Conservation (phyloP, 2,888 invertebrate genomes). For the Prosopocoilus inquinatus region DNA sequence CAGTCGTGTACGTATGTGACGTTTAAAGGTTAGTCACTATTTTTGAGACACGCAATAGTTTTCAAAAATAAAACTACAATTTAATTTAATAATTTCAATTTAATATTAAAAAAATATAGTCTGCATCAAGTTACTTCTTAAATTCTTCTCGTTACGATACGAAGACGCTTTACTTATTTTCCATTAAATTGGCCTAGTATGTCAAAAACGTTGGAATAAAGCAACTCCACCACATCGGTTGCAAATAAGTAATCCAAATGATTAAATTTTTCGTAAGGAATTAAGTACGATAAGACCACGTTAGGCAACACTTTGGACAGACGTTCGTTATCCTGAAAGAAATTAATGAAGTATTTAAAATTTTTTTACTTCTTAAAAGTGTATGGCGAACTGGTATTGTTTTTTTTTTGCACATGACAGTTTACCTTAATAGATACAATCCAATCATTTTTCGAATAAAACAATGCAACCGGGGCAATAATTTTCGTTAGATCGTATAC, state of each 20-base stretch:
- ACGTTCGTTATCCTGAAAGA: conserved; percentile 24
- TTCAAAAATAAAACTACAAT: not conserved
- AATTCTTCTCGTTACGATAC: no score
- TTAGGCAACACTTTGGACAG: conserved; percentile 30
- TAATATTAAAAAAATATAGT: no score
- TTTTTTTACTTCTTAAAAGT: not conserved
- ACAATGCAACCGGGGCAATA: conserved; percentile 25
- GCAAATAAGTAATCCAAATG: conserved; percentile 44
- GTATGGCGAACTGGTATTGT: not conserved
- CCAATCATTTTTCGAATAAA: conserved; percentile 31
- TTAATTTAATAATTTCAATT: no score
- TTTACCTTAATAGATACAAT: conserved; percentile 19
- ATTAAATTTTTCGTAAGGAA: conserved; percentile 39
- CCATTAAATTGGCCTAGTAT: not conserved
- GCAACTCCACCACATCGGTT: conserved; percentile 36
- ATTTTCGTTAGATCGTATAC: conserved; percentile 24
- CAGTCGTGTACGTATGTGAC: no score
- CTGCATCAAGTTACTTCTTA: no score
- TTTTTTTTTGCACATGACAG: not conserved
- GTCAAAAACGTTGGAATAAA: conserved; percentile 27
- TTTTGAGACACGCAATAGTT: no score
- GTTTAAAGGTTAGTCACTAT: no score
- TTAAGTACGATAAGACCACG: conserved; percentile 33
- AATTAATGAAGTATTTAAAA: not conserved
- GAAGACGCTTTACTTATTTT: no score